Base-by-base conservation (phyloP, 2,113 vertebrate species). In the Phocoena phocoena region DNA sequence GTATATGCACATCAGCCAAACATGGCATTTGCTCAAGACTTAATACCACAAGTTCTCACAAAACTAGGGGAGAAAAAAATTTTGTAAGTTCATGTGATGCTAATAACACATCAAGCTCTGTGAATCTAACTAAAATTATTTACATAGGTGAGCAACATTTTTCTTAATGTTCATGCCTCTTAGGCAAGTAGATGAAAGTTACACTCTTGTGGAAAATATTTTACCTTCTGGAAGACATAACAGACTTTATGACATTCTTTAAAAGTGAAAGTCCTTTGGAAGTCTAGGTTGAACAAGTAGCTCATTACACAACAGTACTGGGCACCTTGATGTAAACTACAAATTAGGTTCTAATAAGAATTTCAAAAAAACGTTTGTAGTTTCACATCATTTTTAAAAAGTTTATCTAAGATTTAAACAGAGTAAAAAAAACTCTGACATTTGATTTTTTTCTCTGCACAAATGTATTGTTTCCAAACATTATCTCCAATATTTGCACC, bases 1-100 rank as follows among this genome's bases (percentile, higher is more conserved):
- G 44, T 23, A 26, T 74, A 97, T n/a, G 92, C 76, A 83, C 83
- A 92, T 26, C 55, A 97, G 73, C 67, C 92, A 97, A 89, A 93
- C 47, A 83, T 0, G 0, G 50, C 76, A 96, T 87, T 87, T 96
- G 95, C 87, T 97, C 79, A 88, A 95, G 83, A 96, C 47, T 87
- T 84, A 95, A 96, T 70, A 95, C 33, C 70, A 93, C 44, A 50
- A 96, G 33, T 65, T 74, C 41, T 96, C 50, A 97, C 10, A 62
- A 91, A 96, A 96, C 21, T 4, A 96, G 33, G 53, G 68, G n/a
- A 79, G 26, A 38, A 90, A 58, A 82, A 92, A 77, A 26, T 28
- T 7, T 7, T 73, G 0, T 50, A 71, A 67, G 88, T 88, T 74
- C 82, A 90, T 14, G 20, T 20, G 79, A 97, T 82, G 38, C 55